Evolutionary conservation across 2,888 invertebrate genomes (phyloP), one percentile per base, ranked within the genome.

Genomic region (Chouioia cunea): DNA sequence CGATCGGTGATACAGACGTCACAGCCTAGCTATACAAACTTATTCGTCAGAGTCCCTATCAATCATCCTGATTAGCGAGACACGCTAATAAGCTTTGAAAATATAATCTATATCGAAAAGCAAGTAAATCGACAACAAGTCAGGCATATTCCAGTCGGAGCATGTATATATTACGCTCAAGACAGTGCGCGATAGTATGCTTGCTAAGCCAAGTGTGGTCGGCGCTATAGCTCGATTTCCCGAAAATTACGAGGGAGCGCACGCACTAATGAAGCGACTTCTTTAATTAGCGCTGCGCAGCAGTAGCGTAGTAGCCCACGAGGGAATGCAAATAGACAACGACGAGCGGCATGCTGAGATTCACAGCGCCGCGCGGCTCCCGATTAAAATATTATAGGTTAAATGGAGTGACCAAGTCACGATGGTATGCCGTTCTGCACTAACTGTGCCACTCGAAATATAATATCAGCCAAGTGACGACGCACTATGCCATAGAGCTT

Each of bases 301-400:
- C 36, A 2, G 36, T 6, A 6, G 36, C n/a, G 36, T 12, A 12
- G 36, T 8, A 36, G 6, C 36, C 48, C 22, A 20, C 23, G 23
- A n/a, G 36, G 44, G 58, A 52, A 58, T 52, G 58, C 46, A 64
- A 69, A 64, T 63, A 69, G 69, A 64, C 20, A 60, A 46, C 43
- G 43, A 23, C 2, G 16, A 23, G 54, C 8, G 27, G 10, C 2
- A n/a, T 4, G 23, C 6, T 10, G 6, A 36, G 36, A 10, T 27
- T 36, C 36, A 12, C 36, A 36, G 6, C 27, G 6, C 27, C 2
- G 27, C 27, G 54, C 27, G 16, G 56, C 36, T 23, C 27, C 50
- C 58, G 68, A 69, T 69, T 63, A 69, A 69, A 63, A 63, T 69
- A 63, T 69, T 63, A 57, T 54, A 52, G 63, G 52, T 69, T 69